These are phyloP conservation scores for Hippoglossus stenolepis DNA, from an alignment of 2,113 vertebrate genomes.

Conservation along the genomic window DNA sequence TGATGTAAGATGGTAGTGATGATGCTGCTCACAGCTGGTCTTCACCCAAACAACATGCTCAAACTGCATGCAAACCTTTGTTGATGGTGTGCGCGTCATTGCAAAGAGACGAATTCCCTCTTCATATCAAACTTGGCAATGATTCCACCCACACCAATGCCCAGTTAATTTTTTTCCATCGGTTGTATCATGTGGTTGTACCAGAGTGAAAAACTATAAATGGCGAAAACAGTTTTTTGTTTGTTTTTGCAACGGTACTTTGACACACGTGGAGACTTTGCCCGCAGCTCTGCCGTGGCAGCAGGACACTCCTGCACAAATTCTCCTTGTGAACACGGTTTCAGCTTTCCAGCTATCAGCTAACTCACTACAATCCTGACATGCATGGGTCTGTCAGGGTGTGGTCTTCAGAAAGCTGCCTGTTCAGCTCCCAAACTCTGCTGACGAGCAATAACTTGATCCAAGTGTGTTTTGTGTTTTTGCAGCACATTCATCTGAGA, in stretches of 20 bases:
- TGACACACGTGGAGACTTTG: neutral
- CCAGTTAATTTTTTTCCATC: too few relatives aligned
- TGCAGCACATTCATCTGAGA: too few relatives aligned
- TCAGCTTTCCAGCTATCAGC: neutral
- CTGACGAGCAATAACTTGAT: too few relatives aligned
- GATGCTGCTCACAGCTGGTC: too few relatives aligned
- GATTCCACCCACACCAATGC: too few relatives aligned
- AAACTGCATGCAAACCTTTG: too few relatives aligned
- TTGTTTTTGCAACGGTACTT: neutral
- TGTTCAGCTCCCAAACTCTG: neutral
- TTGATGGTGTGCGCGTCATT: too few relatives aligned
- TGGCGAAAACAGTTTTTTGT: neutral
- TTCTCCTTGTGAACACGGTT: neutral
- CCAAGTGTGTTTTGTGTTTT: neutral
- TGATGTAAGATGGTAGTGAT: neutral
- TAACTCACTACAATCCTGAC: neutral
- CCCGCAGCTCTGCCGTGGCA: neutral
- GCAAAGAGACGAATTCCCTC: too few relatives aligned
- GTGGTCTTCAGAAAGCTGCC: neutral
- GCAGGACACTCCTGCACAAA: neutral
- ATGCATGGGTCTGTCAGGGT: neutral
- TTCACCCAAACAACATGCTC: too few relatives aligned
- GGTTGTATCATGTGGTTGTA: too few relatives aligned
- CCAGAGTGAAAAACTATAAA: neutral
- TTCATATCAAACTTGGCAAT: too few relatives aligned